Conservation (phyloP, 2,797 vertebrate genomes). For the Pseudochirops cupreus region DNA sequence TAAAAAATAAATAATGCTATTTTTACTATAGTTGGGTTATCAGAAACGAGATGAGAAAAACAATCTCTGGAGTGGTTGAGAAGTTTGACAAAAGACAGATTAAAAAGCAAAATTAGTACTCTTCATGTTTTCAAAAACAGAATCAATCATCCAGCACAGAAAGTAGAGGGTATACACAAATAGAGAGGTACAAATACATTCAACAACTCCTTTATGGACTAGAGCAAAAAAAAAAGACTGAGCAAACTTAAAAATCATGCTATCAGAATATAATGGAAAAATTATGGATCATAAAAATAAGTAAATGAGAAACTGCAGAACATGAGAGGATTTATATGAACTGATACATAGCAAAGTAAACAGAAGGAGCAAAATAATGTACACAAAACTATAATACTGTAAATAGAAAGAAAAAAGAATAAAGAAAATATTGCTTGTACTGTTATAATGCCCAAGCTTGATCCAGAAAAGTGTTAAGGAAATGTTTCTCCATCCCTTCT, state of each 20-base stretch:
- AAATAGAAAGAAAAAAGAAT: background rate
- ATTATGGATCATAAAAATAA: background rate
- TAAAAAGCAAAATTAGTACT: background rate
- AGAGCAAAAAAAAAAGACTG: background rate
- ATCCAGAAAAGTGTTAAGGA: background rate
- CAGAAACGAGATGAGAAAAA: background rate
- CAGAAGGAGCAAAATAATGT: background rate
- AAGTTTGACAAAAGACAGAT: background rate
- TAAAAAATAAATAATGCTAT: background rate
- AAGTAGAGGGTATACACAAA: background rate
- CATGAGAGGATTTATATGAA: background rate
- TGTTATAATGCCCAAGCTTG: background rate
- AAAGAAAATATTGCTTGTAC: background rate
- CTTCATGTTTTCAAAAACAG: background rate
- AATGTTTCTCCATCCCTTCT: background rate
- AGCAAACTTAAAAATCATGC: background rate
- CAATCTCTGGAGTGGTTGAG: background rate
- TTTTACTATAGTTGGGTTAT: background rate
- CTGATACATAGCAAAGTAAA: background rate
- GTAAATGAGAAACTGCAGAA: background rate
- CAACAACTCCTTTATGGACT: background rate
- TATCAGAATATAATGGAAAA: background rate
- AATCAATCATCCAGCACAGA: background rate
- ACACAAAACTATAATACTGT: background rate
- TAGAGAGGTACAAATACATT: background rate